Evolutionary conservation across 2,797 vertebrate species (phyloP).

Genomic region (Synaphobranchus kaupii): DNA sequence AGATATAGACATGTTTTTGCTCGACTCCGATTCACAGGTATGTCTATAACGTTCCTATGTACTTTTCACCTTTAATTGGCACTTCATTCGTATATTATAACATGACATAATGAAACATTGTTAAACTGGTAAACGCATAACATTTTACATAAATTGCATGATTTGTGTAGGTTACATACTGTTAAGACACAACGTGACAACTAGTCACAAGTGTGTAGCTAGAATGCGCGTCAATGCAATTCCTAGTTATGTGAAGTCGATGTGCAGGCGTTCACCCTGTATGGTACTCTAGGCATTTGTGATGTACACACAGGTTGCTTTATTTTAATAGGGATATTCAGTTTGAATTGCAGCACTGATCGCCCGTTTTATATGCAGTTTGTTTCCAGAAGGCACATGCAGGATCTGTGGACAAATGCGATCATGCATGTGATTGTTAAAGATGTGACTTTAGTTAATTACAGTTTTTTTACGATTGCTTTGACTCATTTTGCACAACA

Average conservation of each 20-base stretch:
- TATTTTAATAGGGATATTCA: not conserved
- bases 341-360: not conserved
- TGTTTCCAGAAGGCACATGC: not conserved
- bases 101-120: not conserved
- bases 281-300: not conserved
- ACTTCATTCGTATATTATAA: not conserved
- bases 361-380: not conserved
- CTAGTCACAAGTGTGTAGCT: not conserved
- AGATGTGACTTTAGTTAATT: not conserved
- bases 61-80: not conserved
- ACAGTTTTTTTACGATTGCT: no score
- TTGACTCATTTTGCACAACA: no score
- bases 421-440: not conserved
- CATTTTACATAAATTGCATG: not conserved
- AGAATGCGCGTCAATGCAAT: not conserved
- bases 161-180: not conserved
- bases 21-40: constrained; percentile 41
- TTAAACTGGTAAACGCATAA: not conserved
- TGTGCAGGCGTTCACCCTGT: not conserved
- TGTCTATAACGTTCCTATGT: not conserved
- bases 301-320: not conserved
- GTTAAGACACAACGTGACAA: not conserved
- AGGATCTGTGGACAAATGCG: not conserved
- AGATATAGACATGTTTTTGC: constrained; percentile 30
- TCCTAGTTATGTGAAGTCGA: not conserved